Base-by-base conservation (phyloP, 2,113 vertebrate species). In the Pseudopipra pipra region DNA sequence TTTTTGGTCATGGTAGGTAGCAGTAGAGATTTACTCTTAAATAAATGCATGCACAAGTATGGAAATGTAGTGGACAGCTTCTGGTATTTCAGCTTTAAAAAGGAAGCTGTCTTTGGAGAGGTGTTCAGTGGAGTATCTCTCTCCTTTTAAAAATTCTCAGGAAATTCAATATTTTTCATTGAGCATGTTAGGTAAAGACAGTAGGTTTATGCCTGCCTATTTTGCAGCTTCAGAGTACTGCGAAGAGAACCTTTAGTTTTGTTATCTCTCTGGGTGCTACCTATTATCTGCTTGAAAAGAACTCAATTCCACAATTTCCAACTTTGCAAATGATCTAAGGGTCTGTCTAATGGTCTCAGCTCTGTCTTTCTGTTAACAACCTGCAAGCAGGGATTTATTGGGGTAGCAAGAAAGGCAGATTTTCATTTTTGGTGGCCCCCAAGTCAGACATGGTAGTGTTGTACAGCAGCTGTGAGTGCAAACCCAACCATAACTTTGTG, bases 1-100 rank as follows among this genome's bases (percentile, higher is more conserved):
- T 21, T 14, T 4, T 1, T 1, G 1, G 10, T 17, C 25, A 1
- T 20, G 5, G 3, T 31, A 52, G 13, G n/a, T 28, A 56, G 23
- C 33, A 83, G 44, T 23, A 49, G 35, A 63, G 7, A 46, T 37
- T 85, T 59, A 18, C 19, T 77, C 5, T 63, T 62, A 30, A 74
- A 31, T 20, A 74, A 56, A 71, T 24, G 27, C 23, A 49, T 31
- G 11, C n/a, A 16, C 4, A 37, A 30, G 20, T 8, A 24, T 22
- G 25, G 61, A 67, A 83, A 62, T 14, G 11, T 3, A 58, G 68
- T 6, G 52, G 33, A 51, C n/a, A 30, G 8, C 23, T 87, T 63
- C 46, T 63, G 71, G 21, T 75, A 52, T 49, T 66, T 21, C 66
- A 79, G 12, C 19, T 94, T 83, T 90, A 65, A 67, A 65, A 67